phyloP scores from a whole-genome alignment of 2,113 vertebrate species.

The Saccopteryx leptura region DNA sequence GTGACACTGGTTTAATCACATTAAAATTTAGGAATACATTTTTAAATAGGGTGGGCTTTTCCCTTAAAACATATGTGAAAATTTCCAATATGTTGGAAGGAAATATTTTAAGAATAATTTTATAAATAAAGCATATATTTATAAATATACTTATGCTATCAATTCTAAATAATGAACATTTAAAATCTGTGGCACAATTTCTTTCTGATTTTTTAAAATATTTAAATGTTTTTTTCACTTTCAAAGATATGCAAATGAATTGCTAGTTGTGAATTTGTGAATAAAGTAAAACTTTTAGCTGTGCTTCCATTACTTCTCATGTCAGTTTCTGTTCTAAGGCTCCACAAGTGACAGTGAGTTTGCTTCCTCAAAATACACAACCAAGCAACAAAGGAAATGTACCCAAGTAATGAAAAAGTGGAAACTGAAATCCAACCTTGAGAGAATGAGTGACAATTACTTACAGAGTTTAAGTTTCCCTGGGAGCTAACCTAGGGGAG shows the following conservation, averaged over 20 bases:
- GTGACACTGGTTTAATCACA: slow-evolving; percentile 74
- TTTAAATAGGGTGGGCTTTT: slow-evolving; percentile 67
- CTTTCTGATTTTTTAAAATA: slow-evolving; percentile 81
- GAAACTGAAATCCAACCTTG: slow-evolving; percentile 10
- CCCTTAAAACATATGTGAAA: slow-evolving; percentile 68
- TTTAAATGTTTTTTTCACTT: slow-evolving; percentile 79
- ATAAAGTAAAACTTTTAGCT: slow-evolving; percentile 67
- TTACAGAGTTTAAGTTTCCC: slow-evolving; percentile 60
- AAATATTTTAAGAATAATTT: slow-evolving; percentile 79
- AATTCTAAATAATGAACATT: slow-evolving; percentile 80
- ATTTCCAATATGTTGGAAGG: slow-evolving; percentile 78
- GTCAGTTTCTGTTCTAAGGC: slow-evolving; percentile 42
- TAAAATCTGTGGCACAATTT: slow-evolving; percentile 84
- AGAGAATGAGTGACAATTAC: slow-evolving; percentile 47
- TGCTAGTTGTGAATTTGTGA: slow-evolving; percentile 58
- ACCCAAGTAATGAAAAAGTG: slow-evolving; percentile 32
- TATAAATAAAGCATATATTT: slow-evolving; percentile 81
- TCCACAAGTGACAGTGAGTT: slow-evolving; percentile 52
- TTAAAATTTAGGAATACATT: slow-evolving; percentile 77
- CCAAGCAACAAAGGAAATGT: slow-evolving; percentile 51
- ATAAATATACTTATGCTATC: slow-evolving; percentile 87
- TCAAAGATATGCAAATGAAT: slow-evolving; percentile 77
- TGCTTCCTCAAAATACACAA: slow-evolving; percentile 62
- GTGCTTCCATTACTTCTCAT: slow-evolving; percentile 60
- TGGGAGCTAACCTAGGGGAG: slow-evolving; percentile 48